Conservation (phyloP, 2,797 vertebrate species). For the Pelochelys cantorii region DNA sequence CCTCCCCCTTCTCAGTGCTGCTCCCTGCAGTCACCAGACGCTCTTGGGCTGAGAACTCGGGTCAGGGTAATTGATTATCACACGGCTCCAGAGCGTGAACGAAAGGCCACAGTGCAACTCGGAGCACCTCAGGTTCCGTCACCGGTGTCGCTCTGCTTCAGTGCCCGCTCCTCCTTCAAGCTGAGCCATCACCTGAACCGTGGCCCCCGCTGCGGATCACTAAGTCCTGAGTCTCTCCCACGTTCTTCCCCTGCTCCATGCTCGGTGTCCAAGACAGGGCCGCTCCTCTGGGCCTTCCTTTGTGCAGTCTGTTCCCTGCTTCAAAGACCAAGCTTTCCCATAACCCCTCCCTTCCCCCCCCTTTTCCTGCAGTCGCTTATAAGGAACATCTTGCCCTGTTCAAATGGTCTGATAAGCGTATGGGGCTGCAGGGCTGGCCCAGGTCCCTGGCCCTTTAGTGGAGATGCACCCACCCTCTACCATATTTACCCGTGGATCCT, state of each 20-base stretch:
- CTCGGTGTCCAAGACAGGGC: too few species aligned
- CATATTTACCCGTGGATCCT: not conserved
- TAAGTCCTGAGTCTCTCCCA: not conserved
- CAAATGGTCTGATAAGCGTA: not conserved
- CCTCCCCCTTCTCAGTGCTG: not conserved
- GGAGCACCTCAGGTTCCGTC: not conserved
- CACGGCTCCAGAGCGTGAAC: not conserved
- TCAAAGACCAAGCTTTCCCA: not conserved
- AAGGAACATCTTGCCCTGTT: not conserved
- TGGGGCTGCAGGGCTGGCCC: not conserved
- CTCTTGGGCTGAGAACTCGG: too few species aligned
- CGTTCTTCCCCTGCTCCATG: too few species aligned
- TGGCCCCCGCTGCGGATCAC: not conserved
- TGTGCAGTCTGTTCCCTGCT: not conserved
- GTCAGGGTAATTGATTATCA: not conserved
- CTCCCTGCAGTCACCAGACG: not conserved
- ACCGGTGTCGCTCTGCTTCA: not conserved
- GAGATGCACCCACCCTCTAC: not conserved
- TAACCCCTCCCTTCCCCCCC: rapidly evolving
- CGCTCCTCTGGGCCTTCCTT: not conserved
- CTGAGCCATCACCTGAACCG: not conserved
- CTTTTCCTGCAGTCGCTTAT: not conserved
- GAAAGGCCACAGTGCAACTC: too few species aligned
- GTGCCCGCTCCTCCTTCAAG: not conserved
- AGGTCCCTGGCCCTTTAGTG: not conserved